Evolutionary conservation across 2,113 vertebrate species (phyloP).

Genomic region (Podilymbus podiceps): DNA sequence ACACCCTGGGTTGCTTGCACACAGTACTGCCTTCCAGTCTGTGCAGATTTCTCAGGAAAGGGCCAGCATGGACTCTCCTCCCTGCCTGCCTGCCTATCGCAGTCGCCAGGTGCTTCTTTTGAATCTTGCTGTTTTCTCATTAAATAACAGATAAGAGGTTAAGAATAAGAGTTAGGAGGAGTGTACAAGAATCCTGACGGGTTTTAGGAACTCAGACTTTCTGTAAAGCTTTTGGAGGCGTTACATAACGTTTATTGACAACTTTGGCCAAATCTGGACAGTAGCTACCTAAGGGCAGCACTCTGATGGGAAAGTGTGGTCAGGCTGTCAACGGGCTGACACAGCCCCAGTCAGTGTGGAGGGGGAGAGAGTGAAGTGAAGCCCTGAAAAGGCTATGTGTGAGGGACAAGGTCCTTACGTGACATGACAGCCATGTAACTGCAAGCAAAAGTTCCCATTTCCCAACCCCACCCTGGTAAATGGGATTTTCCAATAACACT

Average conservation of each 20-base stretch:
- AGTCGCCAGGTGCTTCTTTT: neutral
- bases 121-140: neutral
- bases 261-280: neutral
- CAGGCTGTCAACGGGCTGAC: neutral
- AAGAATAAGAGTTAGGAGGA: neutral
- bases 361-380: neutral
- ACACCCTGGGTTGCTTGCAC: neutral
- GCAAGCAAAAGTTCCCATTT: neutral
- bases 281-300: neutral
- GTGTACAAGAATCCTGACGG: neutral
- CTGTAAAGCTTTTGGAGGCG: neutral
- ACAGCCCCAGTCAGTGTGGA: neutral
- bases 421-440: neutral
- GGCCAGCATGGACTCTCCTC: neutral
- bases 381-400: neutral
- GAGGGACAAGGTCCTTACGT: neutral
- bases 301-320: accelerated
- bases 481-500: neutral
- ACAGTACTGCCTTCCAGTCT: neutral
- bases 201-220: neutral
- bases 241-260: accelerated
- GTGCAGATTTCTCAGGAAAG: neutral
- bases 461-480: neutral
- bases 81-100: neutral
- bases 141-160: neutral